Conservation (phyloP, 2,888 invertebrate species). For the Hydrotaea diabolus region DNA sequence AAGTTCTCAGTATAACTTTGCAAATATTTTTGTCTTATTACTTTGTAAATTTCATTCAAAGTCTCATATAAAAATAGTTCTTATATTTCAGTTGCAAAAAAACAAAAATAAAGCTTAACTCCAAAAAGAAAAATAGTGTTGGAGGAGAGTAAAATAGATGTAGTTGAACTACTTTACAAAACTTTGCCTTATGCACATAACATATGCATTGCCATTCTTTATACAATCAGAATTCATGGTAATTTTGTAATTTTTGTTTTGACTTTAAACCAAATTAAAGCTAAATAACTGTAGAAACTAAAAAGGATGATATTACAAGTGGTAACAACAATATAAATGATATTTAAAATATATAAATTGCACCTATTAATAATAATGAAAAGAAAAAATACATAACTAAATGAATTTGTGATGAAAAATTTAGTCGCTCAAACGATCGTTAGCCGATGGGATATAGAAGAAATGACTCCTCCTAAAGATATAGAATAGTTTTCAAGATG, state of each 20-base stretch:
- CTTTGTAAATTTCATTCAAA: no score
- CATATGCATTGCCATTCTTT: no score
- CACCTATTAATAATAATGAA: not conserved
- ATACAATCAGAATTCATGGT: not conserved
- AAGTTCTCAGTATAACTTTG: no score
- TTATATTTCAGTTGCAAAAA: no score
- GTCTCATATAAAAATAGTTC: no score
- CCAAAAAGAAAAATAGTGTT: not conserved
- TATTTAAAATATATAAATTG: constrained; percentile 28
- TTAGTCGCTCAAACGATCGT: no score
- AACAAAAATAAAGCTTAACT: not conserved
- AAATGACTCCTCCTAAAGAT: no score
- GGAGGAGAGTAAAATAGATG: not conserved
- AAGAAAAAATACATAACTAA: not conserved
- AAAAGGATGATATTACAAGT: not conserved
- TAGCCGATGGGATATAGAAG: no score
- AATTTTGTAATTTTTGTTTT: not conserved
- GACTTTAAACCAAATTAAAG: constrained; percentile 1
- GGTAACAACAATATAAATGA: not conserved
- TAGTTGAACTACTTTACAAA: not conserved
- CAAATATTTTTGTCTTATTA: no score
- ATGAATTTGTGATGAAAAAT: not conserved
- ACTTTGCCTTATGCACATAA: no score
- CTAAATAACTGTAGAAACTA: constrained; percentile 2
- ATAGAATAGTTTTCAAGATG: no score